Evolutionary conservation across 2,797 vertebrate species (phyloP).

Genomic region (Pteronotus mesoamericanus): DNA sequence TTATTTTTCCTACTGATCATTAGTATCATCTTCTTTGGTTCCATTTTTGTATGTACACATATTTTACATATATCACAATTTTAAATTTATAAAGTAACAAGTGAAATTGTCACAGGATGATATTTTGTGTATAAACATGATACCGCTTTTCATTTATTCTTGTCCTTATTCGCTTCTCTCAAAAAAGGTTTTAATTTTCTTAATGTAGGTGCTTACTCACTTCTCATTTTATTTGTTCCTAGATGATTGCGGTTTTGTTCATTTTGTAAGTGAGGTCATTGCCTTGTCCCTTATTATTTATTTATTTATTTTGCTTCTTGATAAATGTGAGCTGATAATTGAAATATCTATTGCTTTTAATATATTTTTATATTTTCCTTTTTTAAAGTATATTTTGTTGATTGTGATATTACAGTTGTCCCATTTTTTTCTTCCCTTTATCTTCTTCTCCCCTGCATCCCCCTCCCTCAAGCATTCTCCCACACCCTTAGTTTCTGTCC

Average conservation of each 20-base stretch:
- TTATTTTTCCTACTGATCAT: neutral
- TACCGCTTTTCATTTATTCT: neutral
- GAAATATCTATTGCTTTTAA: neutral
- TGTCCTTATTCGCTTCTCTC: neutral
- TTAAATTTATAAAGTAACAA: neutral
- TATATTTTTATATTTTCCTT: neutral
- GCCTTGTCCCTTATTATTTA: neutral
- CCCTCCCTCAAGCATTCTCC: too few species aligned
- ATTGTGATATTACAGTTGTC: too few species aligned
- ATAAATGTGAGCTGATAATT: neutral
- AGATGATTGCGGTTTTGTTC: neutral
- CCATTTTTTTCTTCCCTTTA: too few species aligned
- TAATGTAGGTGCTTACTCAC: neutral
- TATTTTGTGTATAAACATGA: neutral
- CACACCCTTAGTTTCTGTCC: too few species aligned
- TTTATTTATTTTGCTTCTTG: neutral
- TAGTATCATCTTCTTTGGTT: neutral
- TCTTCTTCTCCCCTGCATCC: too few species aligned
- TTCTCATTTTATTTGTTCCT: neutral
- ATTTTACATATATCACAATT: neutral
- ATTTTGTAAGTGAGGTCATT: neutral
- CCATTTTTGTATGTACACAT: neutral
- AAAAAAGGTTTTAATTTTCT: neutral
- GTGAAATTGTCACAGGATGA: neutral
- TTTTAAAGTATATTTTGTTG: too few species aligned